These are phyloP conservation scores for Platorchestia sp. DNA, from an alignment of 1,140 invertebrate species.

Conservation along the genomic window DNA sequence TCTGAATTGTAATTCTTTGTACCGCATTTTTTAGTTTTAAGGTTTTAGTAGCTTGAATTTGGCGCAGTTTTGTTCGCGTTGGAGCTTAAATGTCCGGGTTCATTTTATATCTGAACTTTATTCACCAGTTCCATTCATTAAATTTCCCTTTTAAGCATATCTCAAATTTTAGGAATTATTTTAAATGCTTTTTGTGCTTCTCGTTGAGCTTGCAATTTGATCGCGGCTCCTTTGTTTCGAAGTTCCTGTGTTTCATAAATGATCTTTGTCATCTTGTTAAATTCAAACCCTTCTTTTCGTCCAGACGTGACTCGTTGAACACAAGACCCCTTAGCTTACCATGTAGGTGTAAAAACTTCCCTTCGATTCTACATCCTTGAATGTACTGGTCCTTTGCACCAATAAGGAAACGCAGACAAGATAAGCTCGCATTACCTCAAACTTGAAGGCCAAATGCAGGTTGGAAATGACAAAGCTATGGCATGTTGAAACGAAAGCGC, in stretches of 20 bases:
- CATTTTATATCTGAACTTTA: background rate
- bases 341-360: no score
- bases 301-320: no score
- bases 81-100: background rate
- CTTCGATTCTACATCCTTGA: no score
- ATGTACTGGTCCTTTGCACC: no score
- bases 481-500: no score
- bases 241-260: slow-evolving; percentile 31
- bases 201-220: slow-evolving; percentile 26
- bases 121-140: slow-evolving; percentile 13
- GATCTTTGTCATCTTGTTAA: background rate
- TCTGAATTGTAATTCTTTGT: background rate
- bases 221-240: slow-evolving; percentile 10
- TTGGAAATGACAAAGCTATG: no score
- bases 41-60: background rate
- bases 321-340: no score
- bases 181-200: slow-evolving; percentile 26
- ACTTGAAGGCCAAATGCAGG: no score
- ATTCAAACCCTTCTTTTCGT: background rate
- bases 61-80: background rate
- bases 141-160: slow-evolving; percentile 43
- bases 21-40: background rate
- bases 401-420: no score
- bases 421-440: no score
- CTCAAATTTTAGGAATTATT: slow-evolving; percentile 32